Conservation (phyloP, 1,140 invertebrate species). For the Drosophila nebulosa region DNA sequence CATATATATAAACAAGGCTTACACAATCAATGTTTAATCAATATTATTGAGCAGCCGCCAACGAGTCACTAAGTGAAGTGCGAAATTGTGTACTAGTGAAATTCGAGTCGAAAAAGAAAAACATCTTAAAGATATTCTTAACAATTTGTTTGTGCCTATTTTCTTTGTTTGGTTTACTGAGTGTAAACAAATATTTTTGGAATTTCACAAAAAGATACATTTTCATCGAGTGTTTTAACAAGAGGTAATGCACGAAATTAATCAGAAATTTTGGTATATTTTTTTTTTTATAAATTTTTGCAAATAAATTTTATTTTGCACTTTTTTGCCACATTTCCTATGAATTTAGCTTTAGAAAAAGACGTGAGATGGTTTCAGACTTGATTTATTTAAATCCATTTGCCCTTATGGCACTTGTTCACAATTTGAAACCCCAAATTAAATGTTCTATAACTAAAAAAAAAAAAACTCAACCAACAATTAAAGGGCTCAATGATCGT, state of each 20-base stretch:
- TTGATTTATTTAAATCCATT: too few species aligned
- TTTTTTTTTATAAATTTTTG: neutral
- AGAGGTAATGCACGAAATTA: slow-evolving; percentile 47
- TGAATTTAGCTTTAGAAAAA: too few species aligned
- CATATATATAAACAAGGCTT: too few species aligned
- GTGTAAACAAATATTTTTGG: slow-evolving; percentile 38
- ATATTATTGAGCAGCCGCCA: too few species aligned
- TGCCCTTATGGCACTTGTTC: too few species aligned
- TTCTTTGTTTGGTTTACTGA: slow-evolving; percentile 33
- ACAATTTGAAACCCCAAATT: neutral
- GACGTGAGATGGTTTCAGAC: too few species aligned
- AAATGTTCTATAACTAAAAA: neutral
- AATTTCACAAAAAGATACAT: slow-evolving; percentile 32
- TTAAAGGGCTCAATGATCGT: slow-evolving; percentile 3
- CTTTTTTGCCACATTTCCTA: too few species aligned
- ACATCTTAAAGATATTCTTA: neutral
- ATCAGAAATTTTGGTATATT: neutral
- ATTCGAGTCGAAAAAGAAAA: slow-evolving; percentile 10
- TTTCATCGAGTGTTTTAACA: slow-evolving; percentile 40
- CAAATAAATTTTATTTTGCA: too few species aligned
- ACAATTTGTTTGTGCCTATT: neutral
- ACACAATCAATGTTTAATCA: slow-evolving; percentile 39
- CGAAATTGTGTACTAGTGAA: slow-evolving; percentile 53
- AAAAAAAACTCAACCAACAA: neutral
- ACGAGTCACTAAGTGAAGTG: slow-evolving; percentile 39